phyloP scores from a whole-genome alignment of 2,113 vertebrate genomes.

The Pygathrix nemaeus region DNA sequence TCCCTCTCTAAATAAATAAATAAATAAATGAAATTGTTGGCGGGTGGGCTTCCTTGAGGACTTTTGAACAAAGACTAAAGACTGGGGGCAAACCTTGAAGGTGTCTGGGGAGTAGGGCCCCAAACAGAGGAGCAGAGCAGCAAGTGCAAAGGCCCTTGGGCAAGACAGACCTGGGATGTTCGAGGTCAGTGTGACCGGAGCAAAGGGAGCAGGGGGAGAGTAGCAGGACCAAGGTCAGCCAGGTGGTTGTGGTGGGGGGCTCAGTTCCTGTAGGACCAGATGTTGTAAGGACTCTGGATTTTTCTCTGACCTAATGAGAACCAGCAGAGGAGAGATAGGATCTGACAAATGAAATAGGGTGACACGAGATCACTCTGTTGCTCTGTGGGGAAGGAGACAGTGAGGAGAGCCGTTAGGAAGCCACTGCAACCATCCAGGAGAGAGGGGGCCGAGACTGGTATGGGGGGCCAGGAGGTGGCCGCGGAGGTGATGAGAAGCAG shows the following conservation, averaged over 20 bases:
- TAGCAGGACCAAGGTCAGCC: neutral
- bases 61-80: neutral
- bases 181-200: neutral
- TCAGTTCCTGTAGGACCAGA: neutral
- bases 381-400: neutral
- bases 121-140: neutral
- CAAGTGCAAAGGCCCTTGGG: neutral
- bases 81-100: rapidly evolving
- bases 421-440: neutral
- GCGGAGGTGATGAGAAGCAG: neutral
- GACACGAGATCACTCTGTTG: neutral
- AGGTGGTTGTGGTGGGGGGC: rapidly evolving
- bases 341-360: neutral
- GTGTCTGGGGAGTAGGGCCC: too few species aligned
- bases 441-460: neutral
- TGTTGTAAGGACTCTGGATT: neutral
- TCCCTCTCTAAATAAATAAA: neutral
- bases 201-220: neutral
- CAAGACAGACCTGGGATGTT: neutral
- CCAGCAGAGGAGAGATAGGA: neutral
- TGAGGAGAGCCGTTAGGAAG: neutral
- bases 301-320: neutral
- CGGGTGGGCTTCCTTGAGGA: neutral
- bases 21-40: neutral
- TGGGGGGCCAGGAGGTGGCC: neutral